Base-by-base conservation (phyloP, 1,140 invertebrate species). In the Neelides sp. region DNA sequence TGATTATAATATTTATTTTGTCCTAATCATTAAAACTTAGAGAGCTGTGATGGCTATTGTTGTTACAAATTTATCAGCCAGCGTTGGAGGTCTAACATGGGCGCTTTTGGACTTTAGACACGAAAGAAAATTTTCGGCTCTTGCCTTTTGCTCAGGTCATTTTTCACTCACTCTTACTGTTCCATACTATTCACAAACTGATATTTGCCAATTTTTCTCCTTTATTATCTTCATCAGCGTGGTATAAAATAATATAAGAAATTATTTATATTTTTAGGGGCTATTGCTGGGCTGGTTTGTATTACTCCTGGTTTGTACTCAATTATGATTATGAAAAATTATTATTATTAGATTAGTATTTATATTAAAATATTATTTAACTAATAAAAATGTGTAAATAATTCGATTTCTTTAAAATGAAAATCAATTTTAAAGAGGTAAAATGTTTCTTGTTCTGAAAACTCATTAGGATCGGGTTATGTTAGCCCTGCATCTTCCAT, bases 31-130 rank as follows among this genome's bases (percentile, higher is more conserved):
- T 32, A 8, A 8, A 32, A 32, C 30, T 32, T 32, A n/a, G n/a
- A 7, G 50, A 45, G 59, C 59, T 27, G 46, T 50, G 4, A 41
- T 57, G 32, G 59, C 59, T 1, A 50, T 41, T 34, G 36, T 52
- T 10, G 55, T 57, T 0, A 55, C 59, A 7, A 57, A 52, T 37
- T 41, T 61, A 23, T 32, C 59, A n/a, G 59, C 54, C 17, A 47
- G 37, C 19, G 59, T 52, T 1, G 59, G 55, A 12, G 59, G 59
- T 17, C 50, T 61, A 12, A 54, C 52, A n/a, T 61, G 59, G 59
- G 50, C 54, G 12, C 34, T 61, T 1, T 20, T 61, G 34, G 59
- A 61, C 20, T 57, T 53, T 36, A 48, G 59, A 10, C 39, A 48
- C 7, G 55, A 55, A 26, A 52, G 53, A 22, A 61, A 61, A 41